Evolutionary conservation across 2,797 vertebrate species (phyloP).

Genomic region (Sebastolobus altivelis): DNA sequence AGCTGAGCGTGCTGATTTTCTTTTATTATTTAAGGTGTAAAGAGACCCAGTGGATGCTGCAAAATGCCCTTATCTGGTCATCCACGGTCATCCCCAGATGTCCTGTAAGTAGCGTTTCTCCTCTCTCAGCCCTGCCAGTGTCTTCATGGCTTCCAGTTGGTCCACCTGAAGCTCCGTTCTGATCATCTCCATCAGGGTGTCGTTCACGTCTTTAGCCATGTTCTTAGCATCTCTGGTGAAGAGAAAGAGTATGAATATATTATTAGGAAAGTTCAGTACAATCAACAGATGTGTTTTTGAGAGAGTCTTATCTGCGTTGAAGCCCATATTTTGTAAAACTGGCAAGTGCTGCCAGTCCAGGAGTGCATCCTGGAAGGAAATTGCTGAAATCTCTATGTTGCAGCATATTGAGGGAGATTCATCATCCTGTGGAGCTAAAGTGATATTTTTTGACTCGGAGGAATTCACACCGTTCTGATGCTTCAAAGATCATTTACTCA

Average conservation of each 20-base stretch:
- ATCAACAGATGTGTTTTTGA: constrained; percentile 1
- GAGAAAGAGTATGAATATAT: not conserved
- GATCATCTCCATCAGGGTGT: constrained; percentile 89
- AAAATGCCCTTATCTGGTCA: constrained; percentile 41
- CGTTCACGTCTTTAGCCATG: constrained; percentile 94
- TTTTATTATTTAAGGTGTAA: constrained; percentile 15
- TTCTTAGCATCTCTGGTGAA: constrained; percentile 93
- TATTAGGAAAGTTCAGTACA: not conserved
- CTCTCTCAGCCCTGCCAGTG: constrained; percentile 89
- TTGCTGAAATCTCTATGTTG: constrained; percentile 51
- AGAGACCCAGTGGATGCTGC: constrained; percentile 29
- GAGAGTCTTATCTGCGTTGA: not conserved
- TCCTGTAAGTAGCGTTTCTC: constrained; percentile 94
- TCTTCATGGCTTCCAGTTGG: constrained; percentile 92
- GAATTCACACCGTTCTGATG: constrained; percentile 42
- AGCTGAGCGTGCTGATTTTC: constrained; percentile 61
- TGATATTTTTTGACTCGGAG: constrained; percentile 36
- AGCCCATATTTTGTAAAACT: constrained; percentile 30
- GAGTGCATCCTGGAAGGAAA: constrained; percentile 45
- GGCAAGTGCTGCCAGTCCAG: constrained; percentile 18
- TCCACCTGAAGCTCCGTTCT: constrained; percentile 84
- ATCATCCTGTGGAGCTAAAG: constrained; percentile 36
- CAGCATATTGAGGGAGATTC: constrained; percentile 46
- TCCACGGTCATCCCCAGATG: constrained; percentile 89
- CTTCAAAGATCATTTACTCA: constrained; percentile 61